phyloP scores from a whole-genome alignment of 1,140 invertebrate genomes.

The Asbolus verrucosus region DNA sequence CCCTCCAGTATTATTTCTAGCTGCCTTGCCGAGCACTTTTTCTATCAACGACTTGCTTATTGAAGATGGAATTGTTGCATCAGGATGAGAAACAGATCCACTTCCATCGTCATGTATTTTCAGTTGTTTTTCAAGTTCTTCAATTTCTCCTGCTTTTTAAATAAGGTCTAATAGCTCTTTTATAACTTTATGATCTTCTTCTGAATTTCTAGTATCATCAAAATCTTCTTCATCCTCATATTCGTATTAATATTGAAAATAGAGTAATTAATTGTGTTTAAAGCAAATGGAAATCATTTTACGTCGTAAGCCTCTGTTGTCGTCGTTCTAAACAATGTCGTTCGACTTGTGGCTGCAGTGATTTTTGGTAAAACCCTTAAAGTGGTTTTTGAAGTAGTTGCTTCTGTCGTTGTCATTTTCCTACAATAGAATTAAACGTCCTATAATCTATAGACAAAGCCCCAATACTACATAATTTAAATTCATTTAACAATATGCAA shows the following conservation, averaged over 20 bases:
- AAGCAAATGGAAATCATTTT: conserved; percentile 1
- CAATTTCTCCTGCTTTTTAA: conserved; percentile 86
- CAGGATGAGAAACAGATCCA: conserved; percentile 57
- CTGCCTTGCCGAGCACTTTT: conserved; percentile 70
- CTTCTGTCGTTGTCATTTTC: conserved; percentile 65
- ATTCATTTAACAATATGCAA: conserved; percentile 11
- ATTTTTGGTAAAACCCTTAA: conserved; percentile 61
- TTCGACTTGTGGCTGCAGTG: conserved; percentile 63
- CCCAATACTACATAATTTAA: background rate
- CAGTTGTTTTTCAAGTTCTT: conserved; percentile 84
- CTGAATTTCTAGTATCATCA: conserved; percentile 63
- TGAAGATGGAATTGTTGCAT: conserved; percentile 68
- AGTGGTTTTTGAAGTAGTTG: conserved; percentile 58
- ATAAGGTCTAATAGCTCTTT: conserved; percentile 87
- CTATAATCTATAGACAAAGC: conserved; percentile 1
- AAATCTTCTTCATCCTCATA: conserved; percentile 70
- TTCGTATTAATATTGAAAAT: conserved; percentile 73
- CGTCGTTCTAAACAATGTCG: conserved; percentile 62
- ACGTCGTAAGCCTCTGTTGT: conserved; percentile 55
- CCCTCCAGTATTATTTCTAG: conserved; percentile 49
- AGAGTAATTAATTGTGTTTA: background rate
- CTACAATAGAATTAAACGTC: background rate
- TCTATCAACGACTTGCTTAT: conserved; percentile 81
- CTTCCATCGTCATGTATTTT: conserved; percentile 69
- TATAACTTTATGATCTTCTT: conserved; percentile 86